A percentile compares a stretch with the other conserved stretches of the same genome.
Conservation (phyloP, 2,888 invertebrate species). For the Watsonalla binaria region DNA sequence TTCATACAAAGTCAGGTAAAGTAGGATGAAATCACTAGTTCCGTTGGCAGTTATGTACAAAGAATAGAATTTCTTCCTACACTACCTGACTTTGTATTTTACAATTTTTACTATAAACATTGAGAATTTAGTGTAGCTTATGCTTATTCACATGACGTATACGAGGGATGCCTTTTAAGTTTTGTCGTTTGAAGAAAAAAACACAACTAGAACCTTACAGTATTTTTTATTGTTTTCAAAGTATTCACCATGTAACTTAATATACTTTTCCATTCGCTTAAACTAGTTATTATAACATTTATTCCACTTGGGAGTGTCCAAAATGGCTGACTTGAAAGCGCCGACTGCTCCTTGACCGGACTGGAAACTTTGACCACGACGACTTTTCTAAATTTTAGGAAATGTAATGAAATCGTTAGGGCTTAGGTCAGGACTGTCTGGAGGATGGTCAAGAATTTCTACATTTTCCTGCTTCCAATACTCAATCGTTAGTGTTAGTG, state of each 20-base stretch:
- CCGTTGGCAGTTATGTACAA: no score
- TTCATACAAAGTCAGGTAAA: no score
- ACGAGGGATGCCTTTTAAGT: no score
- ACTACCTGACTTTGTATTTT: no score
- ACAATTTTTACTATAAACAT: no score
- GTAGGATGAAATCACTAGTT: no score
- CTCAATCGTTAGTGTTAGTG: background rate
- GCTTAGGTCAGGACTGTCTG: background rate
- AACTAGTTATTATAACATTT: background rate
- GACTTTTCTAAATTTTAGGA: no score
- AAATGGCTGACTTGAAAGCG: background rate
- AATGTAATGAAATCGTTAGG: background rate
- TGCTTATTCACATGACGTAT: no score
- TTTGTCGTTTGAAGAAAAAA: no score
- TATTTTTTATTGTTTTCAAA: background rate
- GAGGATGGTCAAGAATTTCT: background rate
- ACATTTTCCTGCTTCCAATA: background rate
- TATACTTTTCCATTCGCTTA: background rate
- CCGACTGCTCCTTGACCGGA: background rate
- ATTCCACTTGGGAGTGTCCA: background rate
- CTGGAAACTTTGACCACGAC: background rate
- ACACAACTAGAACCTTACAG: no score
- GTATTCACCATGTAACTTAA: background rate
- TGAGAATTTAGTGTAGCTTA: no score
- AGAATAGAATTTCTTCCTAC: no score